phyloP scores from a whole-genome alignment of 2,113 vertebrate species.

The Gavia stellata region DNA sequence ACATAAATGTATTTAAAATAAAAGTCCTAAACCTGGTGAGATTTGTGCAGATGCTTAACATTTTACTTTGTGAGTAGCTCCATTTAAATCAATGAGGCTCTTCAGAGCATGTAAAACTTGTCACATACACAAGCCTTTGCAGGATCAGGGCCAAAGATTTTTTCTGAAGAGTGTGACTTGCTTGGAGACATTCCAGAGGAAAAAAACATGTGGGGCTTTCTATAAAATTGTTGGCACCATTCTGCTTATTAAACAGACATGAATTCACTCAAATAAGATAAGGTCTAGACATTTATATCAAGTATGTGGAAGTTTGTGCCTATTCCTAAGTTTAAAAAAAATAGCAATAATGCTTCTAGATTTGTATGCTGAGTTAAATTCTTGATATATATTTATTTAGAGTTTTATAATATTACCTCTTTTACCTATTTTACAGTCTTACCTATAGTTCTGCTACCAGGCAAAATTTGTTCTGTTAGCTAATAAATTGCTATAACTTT shows the following conservation, averaged over 20 bases:
- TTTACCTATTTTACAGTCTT: background rate
- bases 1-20: background rate
- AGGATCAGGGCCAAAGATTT: background rate
- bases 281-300: conserved; percentile 24
- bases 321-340: background rate
- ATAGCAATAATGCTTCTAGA: background rate
- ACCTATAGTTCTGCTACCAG: background rate
- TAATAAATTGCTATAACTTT: background rate
- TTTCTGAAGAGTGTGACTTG: conserved; percentile 15
- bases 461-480: background rate
- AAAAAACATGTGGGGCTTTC: background rate
- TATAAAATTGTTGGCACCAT: conserved; percentile 23
- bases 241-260: conserved; percentile 20
- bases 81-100: conserved; percentile 8
- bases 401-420: background rate
- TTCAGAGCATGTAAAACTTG: conserved; percentile 7
- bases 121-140: conserved; percentile 2
- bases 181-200: conserved; percentile 23
- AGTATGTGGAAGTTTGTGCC: background rate
- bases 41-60: background rate
- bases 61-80: background rate
- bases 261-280: conserved; percentile 3
- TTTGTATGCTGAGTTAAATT: background rate
- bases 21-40: background rate
- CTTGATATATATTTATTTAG: background rate